Percentiles rank a stretch among this genome's conserved stretches.
Evolutionary conservation across 2,113 vertebrate species (phyloP).

Genomic region (Sialia sialis): DNA sequence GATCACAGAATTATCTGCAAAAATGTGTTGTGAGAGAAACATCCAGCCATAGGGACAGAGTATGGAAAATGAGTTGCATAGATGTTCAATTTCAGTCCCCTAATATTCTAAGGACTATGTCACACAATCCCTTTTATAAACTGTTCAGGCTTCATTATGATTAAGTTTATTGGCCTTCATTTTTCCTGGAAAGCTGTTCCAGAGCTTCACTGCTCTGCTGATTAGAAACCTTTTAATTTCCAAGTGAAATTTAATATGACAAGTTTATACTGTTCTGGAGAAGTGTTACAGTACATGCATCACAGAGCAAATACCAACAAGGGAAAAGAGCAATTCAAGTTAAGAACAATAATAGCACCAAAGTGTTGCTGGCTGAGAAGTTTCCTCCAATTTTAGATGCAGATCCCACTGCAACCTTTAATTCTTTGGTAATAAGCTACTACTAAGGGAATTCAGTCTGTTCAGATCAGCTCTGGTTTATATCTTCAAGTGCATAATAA

Average conservation of each 20-base stretch:
- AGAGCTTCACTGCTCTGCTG: neutral
- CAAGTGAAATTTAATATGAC: slow-evolving; percentile 52
- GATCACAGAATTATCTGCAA: neutral
- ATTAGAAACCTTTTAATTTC: slow-evolving; percentile 60
- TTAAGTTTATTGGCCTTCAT: slow-evolving; percentile 27
- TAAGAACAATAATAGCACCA: slow-evolving; percentile 26
- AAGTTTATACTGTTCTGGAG: slow-evolving; percentile 38
- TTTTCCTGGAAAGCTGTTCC: slow-evolving; percentile 29
- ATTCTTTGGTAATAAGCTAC: slow-evolving; percentile 50
- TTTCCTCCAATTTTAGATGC: slow-evolving; percentile 39
- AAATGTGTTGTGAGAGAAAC: neutral
- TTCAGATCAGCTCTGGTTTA: slow-evolving; percentile 43
- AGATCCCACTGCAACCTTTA: slow-evolving; percentile 55
- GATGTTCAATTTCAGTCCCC: neutral
- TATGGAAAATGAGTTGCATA: neutral
- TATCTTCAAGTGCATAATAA: slow-evolving; percentile 6
- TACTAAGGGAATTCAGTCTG: neutral
- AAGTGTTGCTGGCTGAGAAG: neutral
- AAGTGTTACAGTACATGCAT: slow-evolving; percentile 23
- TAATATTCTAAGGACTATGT: neutral
- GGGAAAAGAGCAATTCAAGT: slow-evolving; percentile 45
- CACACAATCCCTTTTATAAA: slow-evolving; percentile 52
- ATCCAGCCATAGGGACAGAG: neutral
- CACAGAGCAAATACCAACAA: slow-evolving; percentile 20
- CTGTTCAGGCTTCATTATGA: slow-evolving; percentile 38